Evolutionary conservation across 2,888 invertebrate species (phyloP), one percentile per base, ranked within the genome.

Genomic region (Alloplasta piceator): DNA sequence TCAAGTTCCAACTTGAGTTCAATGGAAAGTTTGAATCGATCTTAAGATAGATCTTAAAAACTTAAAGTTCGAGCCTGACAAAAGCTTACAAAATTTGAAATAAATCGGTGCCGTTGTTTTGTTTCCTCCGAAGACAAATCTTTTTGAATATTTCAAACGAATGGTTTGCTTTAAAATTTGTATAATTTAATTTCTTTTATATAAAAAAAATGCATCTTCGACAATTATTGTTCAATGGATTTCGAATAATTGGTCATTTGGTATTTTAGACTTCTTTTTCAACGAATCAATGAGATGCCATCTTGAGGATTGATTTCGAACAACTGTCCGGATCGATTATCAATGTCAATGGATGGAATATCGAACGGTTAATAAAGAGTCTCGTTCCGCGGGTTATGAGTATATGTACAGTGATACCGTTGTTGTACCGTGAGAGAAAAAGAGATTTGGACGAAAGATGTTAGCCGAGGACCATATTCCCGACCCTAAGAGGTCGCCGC

Each of bases 401-500:
- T 43, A 50, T n/a, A 14, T 52, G 14, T 14, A 52, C 52, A 52
- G 55, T 55, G 56, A 61, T 70, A 61, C 68, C 61, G 61, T 70
- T 67, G 60, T 46, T 26, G 58, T 67, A 80, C 60, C 67, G 72
- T 61, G 66, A 48, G 72, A 73, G 67, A 77, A 26, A 67, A 68
- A 38, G 55, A 73, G 73, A 77, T 70, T 77, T 74, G 56, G 67
- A 36, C 14, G 76, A 71, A 67, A 72, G 66, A 68, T 48, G 72
- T 41, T 14, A 39, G 56, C 56, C 46, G 56, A 72, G 73, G 70
- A 78, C 70, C 74, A 74, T 60, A 26, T 26, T 26, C 38, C 50
- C 74, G 78, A 78, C 78, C 78, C 67, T 70, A 75, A 71, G 81
- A 81, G 78, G 64, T 78, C 78, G 78, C 73, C 43, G 75, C 67